phyloP scores from a whole-genome alignment of 2,113 vertebrate genomes.

The Suricata suricatta region DNA sequence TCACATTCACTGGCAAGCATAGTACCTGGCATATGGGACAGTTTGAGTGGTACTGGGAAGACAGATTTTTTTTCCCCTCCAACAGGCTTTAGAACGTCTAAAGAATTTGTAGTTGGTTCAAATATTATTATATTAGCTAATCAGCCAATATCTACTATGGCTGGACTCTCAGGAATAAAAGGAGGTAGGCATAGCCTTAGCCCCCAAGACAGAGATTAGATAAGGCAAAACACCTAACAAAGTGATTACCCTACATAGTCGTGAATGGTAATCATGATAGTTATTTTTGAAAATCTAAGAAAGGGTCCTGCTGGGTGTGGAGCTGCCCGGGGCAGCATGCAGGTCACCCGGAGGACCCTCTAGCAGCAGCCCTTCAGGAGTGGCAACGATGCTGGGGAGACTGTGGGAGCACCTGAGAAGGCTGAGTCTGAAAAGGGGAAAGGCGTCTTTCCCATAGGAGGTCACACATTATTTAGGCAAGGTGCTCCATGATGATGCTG shows the following conservation, averaged over 20 bases:
- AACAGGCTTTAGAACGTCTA: slow-evolving; percentile 5
- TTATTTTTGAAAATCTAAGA: not conserved
- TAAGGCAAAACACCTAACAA: not conserved
- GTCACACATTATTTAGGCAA: not conserved
- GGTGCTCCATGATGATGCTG: not conserved
- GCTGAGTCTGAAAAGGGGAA: not conserved
- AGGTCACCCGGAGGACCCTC: not conserved
- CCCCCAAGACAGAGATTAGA: not conserved
- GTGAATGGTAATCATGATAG: not conserved
- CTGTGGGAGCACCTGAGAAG: not conserved
- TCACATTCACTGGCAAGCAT: not conserved
- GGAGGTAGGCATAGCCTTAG: not conserved
- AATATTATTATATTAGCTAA: not conserved
- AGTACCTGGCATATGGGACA: slow-evolving; percentile 5
- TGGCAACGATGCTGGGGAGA: not conserved
- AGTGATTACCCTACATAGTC: not conserved
- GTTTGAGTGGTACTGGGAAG: slow-evolving; percentile 37
- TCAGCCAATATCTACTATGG: not conserved
- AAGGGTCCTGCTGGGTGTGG: not conserved
- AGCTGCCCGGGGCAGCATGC: not conserved
- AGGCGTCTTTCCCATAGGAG: not conserved
- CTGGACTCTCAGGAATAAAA: not conserved
- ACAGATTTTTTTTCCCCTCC: not conserved
- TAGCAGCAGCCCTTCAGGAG: not conserved
- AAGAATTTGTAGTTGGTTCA: not conserved